phyloP scores from a whole-genome alignment of 2,888 invertebrate genomes.

The Pseudococcus viburni region DNA sequence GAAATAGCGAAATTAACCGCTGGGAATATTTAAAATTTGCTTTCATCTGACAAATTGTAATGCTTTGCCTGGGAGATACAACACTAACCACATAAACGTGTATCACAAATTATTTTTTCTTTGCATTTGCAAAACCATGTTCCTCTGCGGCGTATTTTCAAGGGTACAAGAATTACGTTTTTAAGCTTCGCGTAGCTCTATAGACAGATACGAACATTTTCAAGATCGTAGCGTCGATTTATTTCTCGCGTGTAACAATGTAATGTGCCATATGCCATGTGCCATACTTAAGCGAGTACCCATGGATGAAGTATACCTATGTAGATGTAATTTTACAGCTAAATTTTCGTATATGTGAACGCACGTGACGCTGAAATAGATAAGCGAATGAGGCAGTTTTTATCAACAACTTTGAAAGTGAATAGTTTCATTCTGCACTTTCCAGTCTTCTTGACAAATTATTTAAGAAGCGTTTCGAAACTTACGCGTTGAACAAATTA shows the following conservation, averaged over 20 bases:
- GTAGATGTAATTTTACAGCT: neutral
- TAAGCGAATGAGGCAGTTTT: constrained; percentile 38
- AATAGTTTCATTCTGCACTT: constrained; percentile 25
- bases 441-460: neutral
- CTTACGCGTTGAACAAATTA: neutral
- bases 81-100: constrained; percentile 4
- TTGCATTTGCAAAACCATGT: constrained; percentile 8
- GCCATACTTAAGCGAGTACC: neutral
- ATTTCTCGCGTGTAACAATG: constrained; percentile 5
- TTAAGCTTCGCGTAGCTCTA: neutral
- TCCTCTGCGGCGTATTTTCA: constrained; percentile 44
- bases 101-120: neutral
- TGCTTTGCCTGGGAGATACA: neutral
- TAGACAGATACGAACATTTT: neutral
- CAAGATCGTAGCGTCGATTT: constrained; percentile 36
- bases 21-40: neutral
- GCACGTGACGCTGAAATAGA: neutral
- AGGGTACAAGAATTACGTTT: constrained; percentile 43
- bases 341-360: neutral
- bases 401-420: neutral
- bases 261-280: neutral
- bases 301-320: neutral
- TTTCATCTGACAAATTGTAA: neutral
- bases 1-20: neutral
- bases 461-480: neutral